These are phyloP conservation scores for Bembecia ichneumoniformis DNA, from an alignment of 2,888 invertebrate species.

Conservation along the genomic window DNA sequence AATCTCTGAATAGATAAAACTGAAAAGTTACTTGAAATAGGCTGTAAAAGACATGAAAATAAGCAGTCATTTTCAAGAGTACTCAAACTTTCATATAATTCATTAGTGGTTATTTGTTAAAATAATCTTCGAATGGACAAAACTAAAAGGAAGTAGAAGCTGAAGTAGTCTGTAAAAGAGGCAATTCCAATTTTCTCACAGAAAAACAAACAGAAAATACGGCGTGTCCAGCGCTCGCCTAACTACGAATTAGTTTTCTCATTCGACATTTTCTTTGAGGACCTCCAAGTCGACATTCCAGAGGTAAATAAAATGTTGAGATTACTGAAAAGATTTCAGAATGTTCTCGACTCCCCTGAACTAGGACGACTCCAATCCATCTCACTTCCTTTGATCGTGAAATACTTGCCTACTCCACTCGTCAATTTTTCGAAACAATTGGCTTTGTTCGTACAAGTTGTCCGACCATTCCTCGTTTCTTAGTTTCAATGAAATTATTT, in stretches of 20 bases:
- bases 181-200: constrained; percentile 34
- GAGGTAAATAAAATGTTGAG: constrained; percentile 51
- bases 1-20: too few relatives aligned
- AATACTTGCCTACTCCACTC: constrained; percentile 41
- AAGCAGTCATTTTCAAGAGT: too few relatives aligned
- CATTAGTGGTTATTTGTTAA: too few relatives aligned
- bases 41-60: too few relatives aligned
- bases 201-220: constrained; percentile 35
- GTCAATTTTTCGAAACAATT: constrained; percentile 41
- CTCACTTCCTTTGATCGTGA: constrained; percentile 45
- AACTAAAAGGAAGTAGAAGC: too few relatives aligned
- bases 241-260: constrained; percentile 57
- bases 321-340: constrained; percentile 26
- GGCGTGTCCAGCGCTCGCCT: constrained; percentile 26
- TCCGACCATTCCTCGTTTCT: constrained; percentile 34
- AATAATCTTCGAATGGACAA: too few relatives aligned
- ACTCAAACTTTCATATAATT: too few relatives aligned
- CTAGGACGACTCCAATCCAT: constrained; percentile 28
- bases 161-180: too few relatives aligned
- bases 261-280: constrained; percentile 17
- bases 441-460: constrained; percentile 34
- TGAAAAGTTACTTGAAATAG: too few relatives aligned
- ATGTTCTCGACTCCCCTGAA: constrained; percentile 26
- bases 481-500: constrained; percentile 33
- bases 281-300: constrained; percentile 58